A percentile compares a stretch with the other conserved stretches of the same genome.
Conservation (phyloP, 2,797 vertebrate species). For the Chaetophractus vellerosus region DNA sequence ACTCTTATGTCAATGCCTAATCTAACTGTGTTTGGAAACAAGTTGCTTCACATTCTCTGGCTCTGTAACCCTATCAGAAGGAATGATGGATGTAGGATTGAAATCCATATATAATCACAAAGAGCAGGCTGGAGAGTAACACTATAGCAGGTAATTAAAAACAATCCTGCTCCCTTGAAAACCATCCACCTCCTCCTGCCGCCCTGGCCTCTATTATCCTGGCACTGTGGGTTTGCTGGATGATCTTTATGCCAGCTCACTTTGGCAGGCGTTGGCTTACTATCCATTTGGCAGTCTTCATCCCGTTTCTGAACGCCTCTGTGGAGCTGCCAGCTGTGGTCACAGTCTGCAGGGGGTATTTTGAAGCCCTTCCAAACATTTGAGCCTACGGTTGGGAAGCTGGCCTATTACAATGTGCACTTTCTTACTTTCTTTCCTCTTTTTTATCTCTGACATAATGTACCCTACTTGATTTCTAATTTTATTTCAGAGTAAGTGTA, state of each 20-base stretch:
- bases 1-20: neutral
- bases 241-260: conserved; percentile 68
- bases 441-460: neutral
- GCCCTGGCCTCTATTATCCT: conserved; percentile 65
- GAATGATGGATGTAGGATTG: neutral
- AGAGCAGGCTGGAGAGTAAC: conserved; percentile 29
- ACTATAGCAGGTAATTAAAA: conserved; percentile 59
- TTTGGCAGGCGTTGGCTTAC: conserved; percentile 50
- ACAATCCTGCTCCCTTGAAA: conserved; percentile 31
- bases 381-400: conserved; percentile 21
- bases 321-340: conserved; percentile 58
- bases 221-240: conserved; percentile 64
- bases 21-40: conserved; percentile 17
- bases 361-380: conserved; percentile 78
- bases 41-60: conserved; percentile 53
- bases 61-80: conserved; percentile 17
- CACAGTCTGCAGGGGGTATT: conserved; percentile 56
- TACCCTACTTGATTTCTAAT: conserved; percentile 6
- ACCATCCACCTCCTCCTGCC: neutral
- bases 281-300: conserved; percentile 61
- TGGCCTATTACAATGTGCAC: neutral
- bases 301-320: conserved; percentile 63
- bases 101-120: conserved; percentile 6
- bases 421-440: neutral
- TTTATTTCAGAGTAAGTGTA: conserved; percentile 64